Percentiles rank a stretch among this genome's conserved stretches.
Evolutionary conservation across 2,888 invertebrate species (phyloP).

Genomic region (Stratiomys singularior): DNA sequence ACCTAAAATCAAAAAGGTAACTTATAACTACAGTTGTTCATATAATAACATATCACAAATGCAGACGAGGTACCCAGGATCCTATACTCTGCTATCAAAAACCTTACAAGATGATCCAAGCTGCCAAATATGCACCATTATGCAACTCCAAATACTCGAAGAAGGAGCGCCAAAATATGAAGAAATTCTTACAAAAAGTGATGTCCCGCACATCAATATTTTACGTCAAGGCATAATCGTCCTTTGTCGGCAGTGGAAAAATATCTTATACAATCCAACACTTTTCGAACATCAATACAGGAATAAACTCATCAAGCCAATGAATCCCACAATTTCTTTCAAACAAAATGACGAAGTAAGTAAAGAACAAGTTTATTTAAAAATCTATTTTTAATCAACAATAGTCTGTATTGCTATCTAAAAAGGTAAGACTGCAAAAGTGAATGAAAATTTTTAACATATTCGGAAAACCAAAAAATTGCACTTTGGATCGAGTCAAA

Average conservation of each 20-base stretch:
- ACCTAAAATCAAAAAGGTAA: constrained; percentile 63
- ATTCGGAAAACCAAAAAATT: no score
- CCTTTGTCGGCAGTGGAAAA: constrained; percentile 96
- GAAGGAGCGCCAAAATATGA: constrained; percentile 83
- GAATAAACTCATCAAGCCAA: constrained; percentile 81
- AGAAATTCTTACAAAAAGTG: constrained; percentile 82
- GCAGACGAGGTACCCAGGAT: constrained; percentile 86
- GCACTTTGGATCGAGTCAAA: no score
- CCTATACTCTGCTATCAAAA: constrained; percentile 86
- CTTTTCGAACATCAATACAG: constrained; percentile 90
- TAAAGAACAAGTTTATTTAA: not conserved
- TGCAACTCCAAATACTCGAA: constrained; percentile 84
- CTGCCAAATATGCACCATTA: constrained; percentile 89
- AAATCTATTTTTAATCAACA: not conserved
- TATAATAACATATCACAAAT: constrained; percentile 47
- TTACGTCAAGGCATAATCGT: constrained; percentile 96
- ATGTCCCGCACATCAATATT: constrained; percentile 88
- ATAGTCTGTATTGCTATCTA: not conserved
- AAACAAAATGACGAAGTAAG: constrained; percentile 83
- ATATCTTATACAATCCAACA: constrained; percentile 91
- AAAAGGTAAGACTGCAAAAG: no score
- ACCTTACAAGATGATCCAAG: constrained; percentile 96
- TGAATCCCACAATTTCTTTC: constrained; percentile 89
- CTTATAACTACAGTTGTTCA: no score
- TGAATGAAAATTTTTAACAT: no score